These are phyloP conservation scores for Aphaenogaster rudis DNA, from an alignment of 1,140 invertebrate genomes.

Conservation along the genomic window DNA sequence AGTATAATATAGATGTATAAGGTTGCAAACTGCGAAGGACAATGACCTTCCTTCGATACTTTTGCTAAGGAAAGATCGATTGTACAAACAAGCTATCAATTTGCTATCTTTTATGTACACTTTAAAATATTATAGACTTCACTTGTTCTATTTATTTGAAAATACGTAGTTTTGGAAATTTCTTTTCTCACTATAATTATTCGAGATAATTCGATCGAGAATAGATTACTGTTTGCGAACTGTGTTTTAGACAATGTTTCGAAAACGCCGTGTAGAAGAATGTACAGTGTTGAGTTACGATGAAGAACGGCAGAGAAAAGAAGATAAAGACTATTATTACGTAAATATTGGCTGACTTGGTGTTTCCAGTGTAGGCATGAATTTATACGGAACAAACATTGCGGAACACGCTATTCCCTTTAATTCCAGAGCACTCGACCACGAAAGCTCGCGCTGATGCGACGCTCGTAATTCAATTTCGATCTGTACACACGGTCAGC, in stretches of 20 bases:
- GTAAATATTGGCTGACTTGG: constrained; percentile 25
- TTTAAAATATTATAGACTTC: neutral
- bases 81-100: neutral
- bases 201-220: neutral
- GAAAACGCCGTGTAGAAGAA: neutral
- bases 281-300: neutral
- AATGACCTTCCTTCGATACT: constrained; percentile 10
- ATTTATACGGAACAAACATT: constrained; percentile 25
- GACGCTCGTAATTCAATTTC: constrained; percentile 57
- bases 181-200: neutral
- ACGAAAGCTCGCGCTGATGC: constrained; percentile 19
- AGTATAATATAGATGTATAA: neutral
- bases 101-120: neutral
- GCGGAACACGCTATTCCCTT: constrained; percentile 42
- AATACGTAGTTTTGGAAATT: neutral
- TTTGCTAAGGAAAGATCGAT: neutral
- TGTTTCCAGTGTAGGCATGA: neutral
- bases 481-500: constrained; percentile 43
- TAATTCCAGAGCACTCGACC: constrained; percentile 41
- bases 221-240: neutral
- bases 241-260: neutral
- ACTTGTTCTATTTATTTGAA: neutral
- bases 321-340: constrained; percentile 28
- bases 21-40: neutral
- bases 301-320: neutral